Percentiles rank a stretch among this genome's conserved stretches.
These are phyloP conservation scores for Caenorhabditis doughertyi DNA, from an alignment of 2,888 invertebrate species.

Conservation along the genomic window DNA sequence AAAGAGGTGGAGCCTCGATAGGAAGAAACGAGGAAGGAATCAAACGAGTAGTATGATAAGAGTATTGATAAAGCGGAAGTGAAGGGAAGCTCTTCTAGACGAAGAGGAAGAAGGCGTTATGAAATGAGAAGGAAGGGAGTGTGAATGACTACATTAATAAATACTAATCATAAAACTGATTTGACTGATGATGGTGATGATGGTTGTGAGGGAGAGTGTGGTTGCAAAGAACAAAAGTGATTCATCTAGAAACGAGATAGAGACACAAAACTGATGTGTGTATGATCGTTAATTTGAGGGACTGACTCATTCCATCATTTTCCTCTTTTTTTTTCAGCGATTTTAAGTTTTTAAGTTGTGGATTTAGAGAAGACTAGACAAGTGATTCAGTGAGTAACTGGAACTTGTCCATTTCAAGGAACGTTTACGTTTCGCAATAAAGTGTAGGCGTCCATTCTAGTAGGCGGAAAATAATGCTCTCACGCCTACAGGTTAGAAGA, in stretches of 20 bases:
- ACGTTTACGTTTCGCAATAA: background rate
- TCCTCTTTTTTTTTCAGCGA: conserved; percentile 18
- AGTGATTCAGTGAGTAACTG: conserved; percentile 12
- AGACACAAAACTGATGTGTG: conserved; percentile 25
- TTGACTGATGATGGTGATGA: conserved; percentile 25
- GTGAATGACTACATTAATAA: conserved; percentile 1
- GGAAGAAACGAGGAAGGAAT: conserved; percentile 20
- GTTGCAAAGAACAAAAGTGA: conserved; percentile 39
- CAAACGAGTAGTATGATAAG: conserved; percentile 5
- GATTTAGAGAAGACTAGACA: background rate
- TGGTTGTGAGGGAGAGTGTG: background rate
- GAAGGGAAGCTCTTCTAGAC: conserved; percentile 21
- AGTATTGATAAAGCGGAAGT: conserved; percentile 14
- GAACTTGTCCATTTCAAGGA: background rate
- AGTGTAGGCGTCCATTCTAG: too few relatives aligned
- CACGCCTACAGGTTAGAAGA: too few relatives aligned
- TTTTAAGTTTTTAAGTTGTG: background rate
- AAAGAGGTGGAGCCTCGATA: conserved; percentile 29
- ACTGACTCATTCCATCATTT: conserved; percentile 32
- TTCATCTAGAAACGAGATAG: conserved; percentile 15
- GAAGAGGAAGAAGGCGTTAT: conserved; percentile 1
- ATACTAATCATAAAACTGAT: conserved; percentile 21
- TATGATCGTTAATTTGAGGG: conserved; percentile 28
- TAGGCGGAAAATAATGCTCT: too few relatives aligned
- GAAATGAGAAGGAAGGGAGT: background rate